Percentiles rank a stretch among this genome's conserved stretches.
phyloP scores from a whole-genome alignment of 2,888 invertebrate species.

The Lampropteryx suffumata region DNA sequence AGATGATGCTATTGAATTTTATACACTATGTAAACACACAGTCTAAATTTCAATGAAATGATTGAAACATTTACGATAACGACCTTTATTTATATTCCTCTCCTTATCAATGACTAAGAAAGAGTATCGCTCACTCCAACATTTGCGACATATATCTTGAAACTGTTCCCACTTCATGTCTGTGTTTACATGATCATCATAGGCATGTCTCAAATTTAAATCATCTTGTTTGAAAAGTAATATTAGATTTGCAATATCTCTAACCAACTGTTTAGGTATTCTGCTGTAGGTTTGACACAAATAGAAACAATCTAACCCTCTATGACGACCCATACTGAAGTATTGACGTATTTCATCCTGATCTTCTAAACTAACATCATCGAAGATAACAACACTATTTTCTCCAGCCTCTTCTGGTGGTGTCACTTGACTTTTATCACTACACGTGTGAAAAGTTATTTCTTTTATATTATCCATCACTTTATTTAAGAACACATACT shows the following conservation, averaged over 20 bases:
- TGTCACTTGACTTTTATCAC: conserved; percentile 4
- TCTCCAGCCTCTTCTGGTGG: conserved; percentile 13
- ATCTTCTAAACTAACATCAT: conserved; percentile 28
- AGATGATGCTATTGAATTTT: no score
- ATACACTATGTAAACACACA: no score
- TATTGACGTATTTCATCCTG: conserved; percentile 13
- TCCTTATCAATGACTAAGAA: conserved; percentile 22
- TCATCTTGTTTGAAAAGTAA: conserved; percentile 43
- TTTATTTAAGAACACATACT: conserved; percentile 11
- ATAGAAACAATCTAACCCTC: conserved; percentile 33
- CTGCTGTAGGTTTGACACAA: conserved; percentile 39
- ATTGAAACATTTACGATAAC: conserved; percentile 22
- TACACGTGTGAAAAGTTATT: not conserved
- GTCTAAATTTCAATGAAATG: no score
- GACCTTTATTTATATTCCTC: conserved; percentile 13
- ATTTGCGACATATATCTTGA: conserved; percentile 12
- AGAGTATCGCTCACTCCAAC: conserved; percentile 8
- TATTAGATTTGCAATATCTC: conserved; percentile 24
- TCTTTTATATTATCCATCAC: conserved; percentile 3
- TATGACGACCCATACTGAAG: conserved; percentile 26
- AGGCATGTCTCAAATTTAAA: conserved; percentile 40
- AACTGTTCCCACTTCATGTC: conserved; percentile 38
- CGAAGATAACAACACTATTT: conserved; percentile 24
- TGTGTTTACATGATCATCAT: conserved; percentile 38
- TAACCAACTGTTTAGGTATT: conserved; percentile 39